Percentiles rank a stretch among this genome's conserved stretches.
phyloP scores from a whole-genome alignment of 2,113 vertebrate species.

The Carassius auratus region DNA sequence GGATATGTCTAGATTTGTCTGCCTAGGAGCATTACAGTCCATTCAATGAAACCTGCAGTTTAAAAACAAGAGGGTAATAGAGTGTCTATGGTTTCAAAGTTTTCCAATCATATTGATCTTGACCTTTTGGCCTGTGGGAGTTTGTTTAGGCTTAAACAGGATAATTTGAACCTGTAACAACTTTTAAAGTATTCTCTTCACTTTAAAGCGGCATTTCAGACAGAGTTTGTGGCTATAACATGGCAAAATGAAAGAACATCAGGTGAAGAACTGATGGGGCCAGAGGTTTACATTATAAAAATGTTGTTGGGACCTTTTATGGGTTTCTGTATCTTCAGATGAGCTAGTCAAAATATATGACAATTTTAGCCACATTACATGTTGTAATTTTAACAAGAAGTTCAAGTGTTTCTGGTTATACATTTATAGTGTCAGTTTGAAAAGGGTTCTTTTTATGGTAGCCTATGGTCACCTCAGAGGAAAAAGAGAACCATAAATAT shows the following conservation, averaged over 20 bases:
- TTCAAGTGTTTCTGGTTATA: not conserved
- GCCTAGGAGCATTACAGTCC: not conserved
- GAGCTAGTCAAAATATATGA: not conserved
- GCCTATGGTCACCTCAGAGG: too few relatives aligned
- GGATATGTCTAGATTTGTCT: slow-evolving; percentile 8
- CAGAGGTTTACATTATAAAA: slow-evolving; percentile 51
- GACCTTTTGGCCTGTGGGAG: slow-evolving; percentile 60
- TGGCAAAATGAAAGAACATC: slow-evolving; percentile 61
- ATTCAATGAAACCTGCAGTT: slow-evolving; percentile 3
- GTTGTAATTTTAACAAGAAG: not conserved
- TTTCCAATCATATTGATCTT: slow-evolving; percentile 16
- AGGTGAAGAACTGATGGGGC: slow-evolving; percentile 46
- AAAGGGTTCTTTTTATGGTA: too few relatives aligned
- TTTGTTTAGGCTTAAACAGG: slow-evolving; percentile 67
- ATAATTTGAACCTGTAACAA: slow-evolving; percentile 67
- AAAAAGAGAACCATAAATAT: too few relatives aligned
- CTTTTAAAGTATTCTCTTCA: slow-evolving; percentile 36
- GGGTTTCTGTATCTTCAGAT: not conserved
- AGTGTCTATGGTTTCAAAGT: slow-evolving; percentile 5
- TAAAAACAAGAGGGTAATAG: slow-evolving; percentile 7
- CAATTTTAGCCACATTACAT: not conserved
- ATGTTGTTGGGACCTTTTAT: slow-evolving; percentile 37
- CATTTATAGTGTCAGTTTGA: not conserved
- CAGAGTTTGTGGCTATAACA: slow-evolving; percentile 69
- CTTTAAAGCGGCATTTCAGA: slow-evolving; percentile 70